These are phyloP conservation scores for Gymnothorax reevesii DNA, from an alignment of 2,797 vertebrate species.

Conservation along the genomic window DNA sequence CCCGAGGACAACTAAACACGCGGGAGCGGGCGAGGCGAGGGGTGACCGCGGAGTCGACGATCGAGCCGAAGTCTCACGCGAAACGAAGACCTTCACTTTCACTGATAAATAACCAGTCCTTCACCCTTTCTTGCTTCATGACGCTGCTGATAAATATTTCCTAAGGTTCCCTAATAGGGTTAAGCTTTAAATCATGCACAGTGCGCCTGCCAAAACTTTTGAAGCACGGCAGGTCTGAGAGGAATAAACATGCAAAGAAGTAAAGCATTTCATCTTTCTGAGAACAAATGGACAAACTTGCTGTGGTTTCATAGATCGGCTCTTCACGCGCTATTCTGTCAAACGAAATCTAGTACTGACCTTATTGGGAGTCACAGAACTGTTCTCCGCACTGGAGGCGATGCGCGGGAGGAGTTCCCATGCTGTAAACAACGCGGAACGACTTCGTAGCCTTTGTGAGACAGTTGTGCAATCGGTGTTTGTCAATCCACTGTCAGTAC, in stretches of 20 bases:
- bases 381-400: conserved; percentile 79
- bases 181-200: conserved; percentile 76
- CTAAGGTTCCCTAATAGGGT: conserved; percentile 81
- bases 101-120: background rate
- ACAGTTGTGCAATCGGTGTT: conserved; percentile 92
- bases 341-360: conserved; percentile 87
- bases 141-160: conserved; percentile 73
- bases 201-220: conserved; percentile 76
- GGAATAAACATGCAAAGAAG: conserved; percentile 65
- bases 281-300: conserved; percentile 56
- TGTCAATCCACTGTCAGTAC: conserved; percentile 90
- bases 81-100: background rate
- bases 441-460: conserved; percentile 80
- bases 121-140: background rate
- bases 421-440: conserved; percentile 91
- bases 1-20: conserved; percentile 94
- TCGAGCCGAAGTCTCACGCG: conserved; percentile 77
- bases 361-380: conserved; percentile 83
- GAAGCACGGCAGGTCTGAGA: conserved; percentile 16
- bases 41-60: conserved; percentile 71
- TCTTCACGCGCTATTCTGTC: conserved; percentile 80
- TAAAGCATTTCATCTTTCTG: conserved; percentile 76
- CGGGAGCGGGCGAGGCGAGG: conserved; percentile 84
- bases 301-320: conserved; percentile 84
- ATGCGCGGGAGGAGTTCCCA: conserved; percentile 85